Conservation (phyloP, 2,888 invertebrate genomes). For the Zygothrica quintamaculata region DNA sequence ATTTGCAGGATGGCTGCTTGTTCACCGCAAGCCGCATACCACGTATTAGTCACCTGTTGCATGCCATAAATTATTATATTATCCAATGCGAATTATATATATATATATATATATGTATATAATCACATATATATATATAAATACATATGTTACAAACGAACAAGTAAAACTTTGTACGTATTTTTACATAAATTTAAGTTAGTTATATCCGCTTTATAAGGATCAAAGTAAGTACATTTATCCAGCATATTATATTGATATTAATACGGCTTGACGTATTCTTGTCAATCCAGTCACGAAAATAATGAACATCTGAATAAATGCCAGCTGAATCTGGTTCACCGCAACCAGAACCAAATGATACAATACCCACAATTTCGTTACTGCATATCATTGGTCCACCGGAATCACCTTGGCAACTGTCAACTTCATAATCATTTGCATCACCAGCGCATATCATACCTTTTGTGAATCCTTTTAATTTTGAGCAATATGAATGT, state of each 20-base stretch:
- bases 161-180: no score
- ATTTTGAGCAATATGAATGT: constrained; percentile 22
- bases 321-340: constrained; percentile 36
- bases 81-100: no score
- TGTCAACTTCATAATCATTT: constrained; percentile 49
- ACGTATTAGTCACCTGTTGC: constrained; percentile 23
- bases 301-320: constrained; percentile 63
- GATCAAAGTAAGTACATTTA: background rate
- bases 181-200: no score
- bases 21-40: constrained; percentile 19
- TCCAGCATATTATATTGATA: no score
- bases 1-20: constrained; percentile 35
- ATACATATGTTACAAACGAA: no score
- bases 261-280: constrained; percentile 11
- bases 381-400: constrained; percentile 64
- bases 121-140: no score
- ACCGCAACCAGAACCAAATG: constrained; percentile 66
- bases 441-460: constrained; percentile 65
- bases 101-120: no score
- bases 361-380: constrained; percentile 63
- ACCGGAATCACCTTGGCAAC: constrained; percentile 74
- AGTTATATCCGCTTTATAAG: no score
- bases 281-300: constrained; percentile 49
- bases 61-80: no score
- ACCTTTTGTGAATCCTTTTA: constrained; percentile 5